These are phyloP conservation scores for Microplitis deprimator DNA, from an alignment of 2,888 invertebrate genomes.

Conservation along the genomic window DNA sequence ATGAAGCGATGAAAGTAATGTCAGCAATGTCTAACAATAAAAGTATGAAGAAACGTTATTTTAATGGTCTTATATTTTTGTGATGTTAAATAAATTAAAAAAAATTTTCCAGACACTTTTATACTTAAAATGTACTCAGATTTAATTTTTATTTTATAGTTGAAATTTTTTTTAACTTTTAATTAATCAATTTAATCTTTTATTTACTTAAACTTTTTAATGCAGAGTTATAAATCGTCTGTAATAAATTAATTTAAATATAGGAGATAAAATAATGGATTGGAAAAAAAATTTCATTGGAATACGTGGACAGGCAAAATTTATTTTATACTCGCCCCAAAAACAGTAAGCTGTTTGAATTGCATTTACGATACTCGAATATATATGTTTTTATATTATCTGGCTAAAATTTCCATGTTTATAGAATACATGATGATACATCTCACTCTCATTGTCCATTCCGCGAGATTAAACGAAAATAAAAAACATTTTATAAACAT, in stretches of 20 bases:
- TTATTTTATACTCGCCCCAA: background rate
- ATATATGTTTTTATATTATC: background rate
- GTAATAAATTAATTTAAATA: no score
- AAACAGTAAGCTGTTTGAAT: background rate
- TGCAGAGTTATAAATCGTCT: no score
- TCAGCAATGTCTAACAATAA: conserved; percentile 43
- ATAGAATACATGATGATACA: background rate
- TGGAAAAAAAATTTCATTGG: background rate
- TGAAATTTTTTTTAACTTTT: conserved; percentile 3
- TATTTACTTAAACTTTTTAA: no score
- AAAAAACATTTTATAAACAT: conserved; percentile 17
- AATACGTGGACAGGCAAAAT: background rate
- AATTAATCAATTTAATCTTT: conserved; percentile 15
- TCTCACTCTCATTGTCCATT: background rate
- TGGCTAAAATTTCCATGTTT: background rate
- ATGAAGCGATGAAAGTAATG: conserved; percentile 42
- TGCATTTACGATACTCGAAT: background rate
- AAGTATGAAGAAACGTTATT: conserved; percentile 41
- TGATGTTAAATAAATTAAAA: conserved; percentile 49
- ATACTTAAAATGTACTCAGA: no score
- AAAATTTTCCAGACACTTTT: background rate
- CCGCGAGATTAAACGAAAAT: background rate
- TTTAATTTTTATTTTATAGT: no score
- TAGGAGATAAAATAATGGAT: background rate
- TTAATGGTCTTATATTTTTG: conserved; percentile 47